These are phyloP conservation scores for Crotalus viridis DNA, from an alignment of 2,113 vertebrate genomes.

Conservation along the genomic window DNA sequence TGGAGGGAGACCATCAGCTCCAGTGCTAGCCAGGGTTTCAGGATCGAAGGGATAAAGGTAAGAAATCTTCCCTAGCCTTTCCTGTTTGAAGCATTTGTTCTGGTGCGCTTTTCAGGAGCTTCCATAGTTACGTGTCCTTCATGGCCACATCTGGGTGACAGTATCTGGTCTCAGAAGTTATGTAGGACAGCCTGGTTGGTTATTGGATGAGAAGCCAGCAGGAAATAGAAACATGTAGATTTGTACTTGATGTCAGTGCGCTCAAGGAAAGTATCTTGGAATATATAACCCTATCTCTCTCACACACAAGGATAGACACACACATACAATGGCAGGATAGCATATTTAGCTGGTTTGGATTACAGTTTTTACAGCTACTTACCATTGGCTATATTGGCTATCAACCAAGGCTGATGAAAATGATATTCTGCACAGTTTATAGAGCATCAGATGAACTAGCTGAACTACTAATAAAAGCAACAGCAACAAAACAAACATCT, in stretches of 20 bases:
- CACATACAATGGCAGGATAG: not conserved
- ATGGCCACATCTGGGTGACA: not conserved
- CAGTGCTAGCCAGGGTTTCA: conserved; percentile 92
- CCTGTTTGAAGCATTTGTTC: not conserved
- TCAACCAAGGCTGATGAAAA: not conserved
- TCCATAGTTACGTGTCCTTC: not conserved
- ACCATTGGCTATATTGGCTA: not conserved
- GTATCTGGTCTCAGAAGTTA: not conserved
- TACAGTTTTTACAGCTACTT: not conserved
- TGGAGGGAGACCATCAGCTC: conserved; percentile 98
- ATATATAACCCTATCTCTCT: not conserved
- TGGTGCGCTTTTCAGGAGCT: not conserved
- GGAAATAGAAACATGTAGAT: not conserved
- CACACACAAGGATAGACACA: not conserved
- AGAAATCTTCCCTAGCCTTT: conserved; percentile 13
- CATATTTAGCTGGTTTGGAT: not conserved
- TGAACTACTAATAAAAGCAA: conserved; percentile 13
- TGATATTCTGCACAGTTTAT: not conserved
- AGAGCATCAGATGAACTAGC: not conserved
- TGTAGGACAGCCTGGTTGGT: not conserved
- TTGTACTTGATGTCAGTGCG: not conserved
- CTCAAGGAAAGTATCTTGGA: not conserved
- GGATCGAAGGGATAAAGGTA: conserved; percentile 97
- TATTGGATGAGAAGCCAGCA: not conserved
- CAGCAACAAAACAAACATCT: not conserved